These are phyloP conservation scores for Anseranas semipalmata DNA, from an alignment of 2,113 vertebrate species.

Conservation along the genomic window DNA sequence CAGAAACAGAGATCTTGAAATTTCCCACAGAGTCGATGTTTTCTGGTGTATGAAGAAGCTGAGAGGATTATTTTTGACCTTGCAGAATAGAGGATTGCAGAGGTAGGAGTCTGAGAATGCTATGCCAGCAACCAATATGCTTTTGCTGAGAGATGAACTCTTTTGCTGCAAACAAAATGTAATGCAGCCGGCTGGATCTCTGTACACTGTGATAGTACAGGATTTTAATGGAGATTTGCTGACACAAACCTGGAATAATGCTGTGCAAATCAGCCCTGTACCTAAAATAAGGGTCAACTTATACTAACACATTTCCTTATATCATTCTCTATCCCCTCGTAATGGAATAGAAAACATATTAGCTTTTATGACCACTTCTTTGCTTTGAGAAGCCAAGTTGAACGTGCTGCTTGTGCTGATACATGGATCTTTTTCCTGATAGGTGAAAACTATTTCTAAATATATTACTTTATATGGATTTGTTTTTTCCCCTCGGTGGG, in stretches of 20 bases:
- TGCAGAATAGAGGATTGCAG: neutral
- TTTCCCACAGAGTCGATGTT: neutral
- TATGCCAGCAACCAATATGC: neutral
- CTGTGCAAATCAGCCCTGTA: neutral
- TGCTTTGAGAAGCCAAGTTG: neutral
- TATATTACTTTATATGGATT: neutral
- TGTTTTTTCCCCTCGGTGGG: neutral
- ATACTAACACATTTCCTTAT: neutral
- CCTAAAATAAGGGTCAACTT: neutral
- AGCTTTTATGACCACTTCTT: neutral
- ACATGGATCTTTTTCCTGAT: neutral
- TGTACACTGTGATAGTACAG: neutral
- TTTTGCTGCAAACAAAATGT: neutral
- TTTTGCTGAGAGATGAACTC: neutral
- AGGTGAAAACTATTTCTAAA: neutral
- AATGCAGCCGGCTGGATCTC: rapidly evolving
- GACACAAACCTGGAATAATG: neutral
- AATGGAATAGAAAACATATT: neutral
- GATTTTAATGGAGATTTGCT: neutral
- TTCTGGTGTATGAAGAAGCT: neutral
- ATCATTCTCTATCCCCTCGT: neutral
- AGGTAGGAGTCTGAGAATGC: neutral
- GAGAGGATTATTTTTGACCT: neutral
- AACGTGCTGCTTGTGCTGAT: neutral
- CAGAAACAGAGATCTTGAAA: neutral